Evolutionary conservation across 2,797 vertebrate genomes (phyloP), one percentile per base, ranked within the genome.

Genomic region (Ctenochaetus hawaiiensis): DNA sequence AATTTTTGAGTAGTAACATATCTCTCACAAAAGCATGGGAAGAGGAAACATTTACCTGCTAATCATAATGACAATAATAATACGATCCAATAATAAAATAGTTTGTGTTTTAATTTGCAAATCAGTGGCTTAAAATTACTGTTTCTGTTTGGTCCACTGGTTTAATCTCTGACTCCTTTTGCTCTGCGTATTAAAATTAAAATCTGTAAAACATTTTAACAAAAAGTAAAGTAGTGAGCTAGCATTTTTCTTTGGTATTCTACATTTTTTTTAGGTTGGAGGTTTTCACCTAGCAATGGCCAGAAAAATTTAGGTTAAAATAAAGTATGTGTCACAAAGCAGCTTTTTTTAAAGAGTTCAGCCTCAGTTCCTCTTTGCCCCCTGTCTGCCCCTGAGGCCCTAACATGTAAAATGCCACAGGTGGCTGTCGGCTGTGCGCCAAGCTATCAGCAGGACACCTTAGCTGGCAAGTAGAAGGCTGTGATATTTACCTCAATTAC

Each of bases 401-500:
- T 11, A 41, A 78, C 64, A 78, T 64, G 81, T 44, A 67, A 88
- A 82, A 82, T 87, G 89, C 94, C 89, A 94, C 94, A 94, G 91
- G 94, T 95, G 93, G 78, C 84, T 86, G 88, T 72, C 20, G 89
- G 91, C 90, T 70, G 75, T 49, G 76, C 1, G 77, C 89, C 87
- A 89, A 84, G 62, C 84, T 84, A 83, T 77, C 90, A 88, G 84
- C 79, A 75, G 91, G 89, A 90, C 87, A 82, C 81, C 83, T 89
- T 81, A 75, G 67, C 87, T 83, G 78, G 77, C 70, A 86, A 81
- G 68, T 84, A 81, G 61, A 84, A 83, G 87, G 72, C 86, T 85
- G 80, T 72, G 84, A 90, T 93, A 91, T 91, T 93, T 89, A 92
- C 87, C 82, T 90, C 84, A 87, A 89, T 92, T 89, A 91, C 90